Evolutionary conservation across 1,140 invertebrate species (phyloP).

Genomic region (Mylabris phalerata): DNA sequence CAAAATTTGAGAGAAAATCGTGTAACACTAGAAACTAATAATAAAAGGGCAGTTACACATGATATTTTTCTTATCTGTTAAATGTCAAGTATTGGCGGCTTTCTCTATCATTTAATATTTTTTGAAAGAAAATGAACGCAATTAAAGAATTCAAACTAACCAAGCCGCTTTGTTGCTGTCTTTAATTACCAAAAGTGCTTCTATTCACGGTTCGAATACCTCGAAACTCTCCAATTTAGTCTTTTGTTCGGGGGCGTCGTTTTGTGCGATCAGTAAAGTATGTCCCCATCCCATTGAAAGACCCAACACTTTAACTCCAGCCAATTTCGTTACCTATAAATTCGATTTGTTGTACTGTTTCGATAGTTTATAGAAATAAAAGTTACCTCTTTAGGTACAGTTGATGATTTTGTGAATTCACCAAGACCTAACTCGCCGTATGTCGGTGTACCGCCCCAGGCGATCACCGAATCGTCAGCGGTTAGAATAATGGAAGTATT

Average conservation of each 20-base stretch:
- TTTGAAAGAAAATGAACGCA: no score
- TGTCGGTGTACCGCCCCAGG: slow-evolving; percentile 86
- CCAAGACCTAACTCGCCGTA: slow-evolving; percentile 89
- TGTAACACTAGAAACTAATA: no score
- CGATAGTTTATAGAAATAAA: background rate
- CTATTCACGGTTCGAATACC: slow-evolving; percentile 22
- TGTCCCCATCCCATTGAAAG: slow-evolving; percentile 81
- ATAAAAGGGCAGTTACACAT: no score
- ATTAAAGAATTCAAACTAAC: no score
- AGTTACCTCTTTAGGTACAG: slow-evolving; percentile 73
- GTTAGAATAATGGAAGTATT: slow-evolving; percentile 78
- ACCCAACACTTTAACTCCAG: slow-evolving; percentile 71
- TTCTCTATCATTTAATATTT: no score
- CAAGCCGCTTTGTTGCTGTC: no score
- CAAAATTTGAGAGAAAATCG: no score
- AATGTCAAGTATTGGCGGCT: no score
- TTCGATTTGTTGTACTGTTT: background rate
- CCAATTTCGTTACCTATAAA: slow-evolving; percentile 60
- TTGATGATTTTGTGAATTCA: slow-evolving; percentile 80
- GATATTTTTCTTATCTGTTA: no score
- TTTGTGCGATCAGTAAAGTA: slow-evolving; percentile 63
- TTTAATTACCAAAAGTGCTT: background rate
- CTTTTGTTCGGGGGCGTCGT: slow-evolving; percentile 60
- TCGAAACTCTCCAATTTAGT: slow-evolving; percentile 55
- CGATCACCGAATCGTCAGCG: slow-evolving; percentile 83